Percentiles rank a stretch among this genome's conserved stretches.
phyloP scores from a whole-genome alignment of 2,888 invertebrate genomes.

The Cephus sareptanus region DNA sequence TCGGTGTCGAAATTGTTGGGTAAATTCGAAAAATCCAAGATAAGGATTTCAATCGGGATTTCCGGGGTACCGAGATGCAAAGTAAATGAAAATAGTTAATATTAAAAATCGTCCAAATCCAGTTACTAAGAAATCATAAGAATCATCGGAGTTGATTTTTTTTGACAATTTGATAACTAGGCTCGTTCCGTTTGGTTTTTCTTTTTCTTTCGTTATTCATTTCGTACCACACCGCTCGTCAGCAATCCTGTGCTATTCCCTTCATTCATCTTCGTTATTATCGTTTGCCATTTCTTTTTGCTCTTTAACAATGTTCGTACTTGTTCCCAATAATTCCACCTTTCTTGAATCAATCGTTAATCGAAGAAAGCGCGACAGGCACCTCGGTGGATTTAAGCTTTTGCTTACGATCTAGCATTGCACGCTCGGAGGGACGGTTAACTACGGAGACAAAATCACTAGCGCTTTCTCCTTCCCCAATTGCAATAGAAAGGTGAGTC shows the following conservation, averaged over 20 bases:
- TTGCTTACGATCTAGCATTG: constrained; percentile 43
- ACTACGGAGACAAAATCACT: not conserved
- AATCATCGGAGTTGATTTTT: not conserved
- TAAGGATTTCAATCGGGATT: not conserved
- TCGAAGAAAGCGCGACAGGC: constrained; percentile 5
- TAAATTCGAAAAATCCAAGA: not conserved
- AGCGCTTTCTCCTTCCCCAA: not conserved
- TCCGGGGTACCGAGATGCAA: not conserved
- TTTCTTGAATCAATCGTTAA: not conserved
- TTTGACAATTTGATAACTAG: not conserved
- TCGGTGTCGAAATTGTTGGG: not conserved
- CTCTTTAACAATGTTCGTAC: not conserved
- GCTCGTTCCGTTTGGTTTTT: constrained; percentile 18
- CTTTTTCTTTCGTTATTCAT: not conserved
- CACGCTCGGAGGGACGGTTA: constrained; percentile 27
- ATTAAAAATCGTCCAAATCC: not conserved
- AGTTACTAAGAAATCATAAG: not conserved
- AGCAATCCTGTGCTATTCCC: not conserved
- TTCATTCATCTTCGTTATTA: not conserved
- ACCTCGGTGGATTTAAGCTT: not conserved
- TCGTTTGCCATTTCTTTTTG: not conserved
- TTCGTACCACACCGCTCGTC: not conserved
- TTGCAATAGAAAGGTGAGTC: not conserved
- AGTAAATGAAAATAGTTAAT: not conserved
- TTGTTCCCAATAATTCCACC: not conserved